phyloP scores from a whole-genome alignment of 1,140 invertebrate species.

The Triops longicaudatus region DNA sequence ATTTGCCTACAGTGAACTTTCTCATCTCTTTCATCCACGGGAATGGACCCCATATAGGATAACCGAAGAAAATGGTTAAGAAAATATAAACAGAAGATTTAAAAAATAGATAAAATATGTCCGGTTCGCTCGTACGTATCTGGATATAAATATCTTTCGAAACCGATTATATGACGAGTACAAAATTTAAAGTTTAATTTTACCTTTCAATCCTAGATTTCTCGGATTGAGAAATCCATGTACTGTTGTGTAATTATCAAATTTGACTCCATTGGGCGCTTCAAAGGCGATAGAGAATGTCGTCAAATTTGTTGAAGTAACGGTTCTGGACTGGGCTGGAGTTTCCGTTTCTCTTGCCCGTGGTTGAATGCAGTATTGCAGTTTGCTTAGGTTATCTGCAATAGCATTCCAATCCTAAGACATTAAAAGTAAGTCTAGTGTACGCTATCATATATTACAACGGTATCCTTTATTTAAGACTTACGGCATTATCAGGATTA shows the following conservation, averaged over 20 bases:
- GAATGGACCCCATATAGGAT: no score
- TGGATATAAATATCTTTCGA: slow-evolving; percentile 17
- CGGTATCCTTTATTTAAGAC: not conserved
- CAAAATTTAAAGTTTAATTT: not conserved
- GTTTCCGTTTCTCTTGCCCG: not conserved
- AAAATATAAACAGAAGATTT: no score
- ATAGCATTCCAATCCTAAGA: slow-evolving; percentile 22
- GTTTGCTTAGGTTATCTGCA: slow-evolving; percentile 12
- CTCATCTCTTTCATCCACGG: no score
- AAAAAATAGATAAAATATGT: no score
- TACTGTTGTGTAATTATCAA: slow-evolving; percentile 18
- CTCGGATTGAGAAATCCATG: not conserved
- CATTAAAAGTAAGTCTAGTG: not conserved
- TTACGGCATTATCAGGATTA: not conserved
- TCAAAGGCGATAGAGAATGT: slow-evolving; percentile 4
- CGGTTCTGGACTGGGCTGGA: not conserved
- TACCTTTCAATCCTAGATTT: not conserved
- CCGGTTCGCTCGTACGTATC: no score
- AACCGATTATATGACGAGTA: not conserved
- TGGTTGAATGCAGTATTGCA: slow-evolving; percentile 11
- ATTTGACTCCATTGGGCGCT: not conserved
- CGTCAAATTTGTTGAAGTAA: not conserved
- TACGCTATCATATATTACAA: not conserved
- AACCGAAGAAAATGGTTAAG: no score
- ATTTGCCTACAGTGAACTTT: no score